A percentile compares a stretch with the other conserved stretches of the same genome.
phyloP scores from a whole-genome alignment of 1,140 invertebrate species.

The Penaeus indicus region DNA sequence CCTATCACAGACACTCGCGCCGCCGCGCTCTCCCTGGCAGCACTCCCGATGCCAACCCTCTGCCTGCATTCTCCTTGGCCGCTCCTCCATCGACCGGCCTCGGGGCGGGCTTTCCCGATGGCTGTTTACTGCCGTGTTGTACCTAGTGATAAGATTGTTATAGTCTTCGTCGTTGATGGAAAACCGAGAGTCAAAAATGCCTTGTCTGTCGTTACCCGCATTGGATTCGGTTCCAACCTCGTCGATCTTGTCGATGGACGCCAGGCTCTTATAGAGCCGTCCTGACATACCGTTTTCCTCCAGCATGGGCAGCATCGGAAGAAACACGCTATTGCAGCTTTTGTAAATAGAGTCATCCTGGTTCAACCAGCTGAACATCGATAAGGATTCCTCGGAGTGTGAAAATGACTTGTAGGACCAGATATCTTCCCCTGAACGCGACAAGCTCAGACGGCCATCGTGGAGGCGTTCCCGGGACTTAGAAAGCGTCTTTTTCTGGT shows the following conservation, averaged over 20 bases:
- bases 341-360: conserved; percentile 64
- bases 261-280: conserved; percentile 64
- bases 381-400: conserved; percentile 63
- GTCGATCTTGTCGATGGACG: conserved; percentile 65
- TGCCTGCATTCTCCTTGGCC: conserved; percentile 20
- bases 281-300: conserved; percentile 56
- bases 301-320: conserved; percentile 57
- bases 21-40: conserved; percentile 40
- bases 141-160: conserved; percentile 62
- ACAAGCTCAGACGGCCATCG: conserved; percentile 64
- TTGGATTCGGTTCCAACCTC: conserved; percentile 52
- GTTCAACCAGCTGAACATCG: conserved; percentile 59
- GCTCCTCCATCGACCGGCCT: background rate
- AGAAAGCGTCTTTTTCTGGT: conserved; percentile 68
- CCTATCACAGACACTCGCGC: conserved; percentile 44
- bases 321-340: conserved; percentile 65
- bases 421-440: conserved; percentile 60
- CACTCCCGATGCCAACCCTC: conserved; percentile 45
- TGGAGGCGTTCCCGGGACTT: conserved; percentile 71
- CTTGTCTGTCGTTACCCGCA: conserved; percentile 35
- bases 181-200: conserved; percentile 60
- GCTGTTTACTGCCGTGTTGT: conserved; percentile 64
- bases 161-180: conserved; percentile 63
- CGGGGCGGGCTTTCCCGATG: conserved; percentile 35
- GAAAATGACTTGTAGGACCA: conserved; percentile 61